phyloP scores from a whole-genome alignment of 2,888 invertebrate species.

The Cosmia trapezina region DNA sequence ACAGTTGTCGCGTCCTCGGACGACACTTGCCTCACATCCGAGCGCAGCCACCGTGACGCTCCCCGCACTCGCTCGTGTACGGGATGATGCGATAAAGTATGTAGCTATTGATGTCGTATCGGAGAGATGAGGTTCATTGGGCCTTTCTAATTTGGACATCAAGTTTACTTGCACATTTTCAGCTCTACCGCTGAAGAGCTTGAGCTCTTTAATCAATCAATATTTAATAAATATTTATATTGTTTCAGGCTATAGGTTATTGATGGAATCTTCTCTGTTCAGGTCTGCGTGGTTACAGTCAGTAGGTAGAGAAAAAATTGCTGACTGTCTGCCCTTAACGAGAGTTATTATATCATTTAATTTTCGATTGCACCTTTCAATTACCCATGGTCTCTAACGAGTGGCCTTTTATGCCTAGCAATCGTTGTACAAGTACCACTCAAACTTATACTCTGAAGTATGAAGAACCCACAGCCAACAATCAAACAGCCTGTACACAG shows the following conservation, averaged over 20 bases:
- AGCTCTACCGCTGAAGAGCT: too few species aligned
- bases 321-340: not conserved
- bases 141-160: not conserved
- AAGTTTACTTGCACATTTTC: too few species aligned
- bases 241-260: too few species aligned
- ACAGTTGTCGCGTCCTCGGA: constrained; percentile 71
- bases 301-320: not conserved
- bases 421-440: too few species aligned
- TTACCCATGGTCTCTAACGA: not conserved
- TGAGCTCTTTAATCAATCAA: too few species aligned
- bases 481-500: constrained; percentile 53
- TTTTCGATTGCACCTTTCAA: not conserved
- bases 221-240: too few species aligned
- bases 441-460: not conserved
- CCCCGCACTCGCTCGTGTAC: constrained; percentile 37
- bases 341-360: too few species aligned
- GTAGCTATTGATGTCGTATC: not conserved
- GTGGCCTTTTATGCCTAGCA: not conserved
- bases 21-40: constrained; percentile 81
- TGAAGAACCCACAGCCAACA: constrained; percentile 19
- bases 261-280: not conserved
- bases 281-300: not conserved
- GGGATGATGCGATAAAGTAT: constrained; percentile 48
- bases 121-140: not conserved
- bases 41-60: constrained; percentile 75